Percentiles rank a stretch among this genome's conserved stretches.
Evolutionary conservation across 2,888 invertebrate genomes (phyloP).

Genomic region (Julus scandinavius): DNA sequence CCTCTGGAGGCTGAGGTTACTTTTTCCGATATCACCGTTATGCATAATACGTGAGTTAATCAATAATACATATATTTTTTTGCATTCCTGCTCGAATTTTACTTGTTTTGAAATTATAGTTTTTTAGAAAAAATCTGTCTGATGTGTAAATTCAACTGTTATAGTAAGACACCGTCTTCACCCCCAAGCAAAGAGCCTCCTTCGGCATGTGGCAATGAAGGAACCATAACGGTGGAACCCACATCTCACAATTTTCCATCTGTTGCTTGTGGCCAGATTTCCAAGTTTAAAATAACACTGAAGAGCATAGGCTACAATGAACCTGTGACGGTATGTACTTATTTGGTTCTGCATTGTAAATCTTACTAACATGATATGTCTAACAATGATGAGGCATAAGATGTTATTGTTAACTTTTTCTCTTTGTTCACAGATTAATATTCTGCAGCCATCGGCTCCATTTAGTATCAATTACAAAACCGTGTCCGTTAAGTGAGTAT

Average conservation of each 20-base stretch:
- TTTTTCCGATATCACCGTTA: conserved; percentile 42
- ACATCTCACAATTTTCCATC: not conserved
- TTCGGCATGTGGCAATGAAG: not conserved
- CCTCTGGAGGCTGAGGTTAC: conserved; percentile 23
- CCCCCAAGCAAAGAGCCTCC: conserved; percentile 42
- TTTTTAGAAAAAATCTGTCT: too few relatives aligned
- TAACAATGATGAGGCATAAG: not conserved
- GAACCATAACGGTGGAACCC: conserved; percentile 1
- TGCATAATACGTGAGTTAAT: not conserved
- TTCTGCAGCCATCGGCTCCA: conserved; percentile 8
- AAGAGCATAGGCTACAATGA: conserved; percentile 18
- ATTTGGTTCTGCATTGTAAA: not conserved
- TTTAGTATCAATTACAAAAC: not conserved
- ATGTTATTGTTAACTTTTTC: not conserved
- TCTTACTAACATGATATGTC: too few relatives aligned
- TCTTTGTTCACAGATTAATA: conserved; percentile 14
- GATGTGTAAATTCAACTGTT: not conserved
- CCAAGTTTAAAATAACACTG: conserved; percentile 37
- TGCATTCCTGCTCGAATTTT: too few relatives aligned
- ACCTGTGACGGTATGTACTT: not conserved
- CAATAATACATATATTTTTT: too few relatives aligned
- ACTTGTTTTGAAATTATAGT: too few relatives aligned
- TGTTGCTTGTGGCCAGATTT: not conserved
- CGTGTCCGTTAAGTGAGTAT: conserved; percentile 39
- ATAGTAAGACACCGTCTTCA: not conserved